Conservation (phyloP, 2,797 vertebrate genomes). For the Hoplostethus mediterraneus region DNA sequence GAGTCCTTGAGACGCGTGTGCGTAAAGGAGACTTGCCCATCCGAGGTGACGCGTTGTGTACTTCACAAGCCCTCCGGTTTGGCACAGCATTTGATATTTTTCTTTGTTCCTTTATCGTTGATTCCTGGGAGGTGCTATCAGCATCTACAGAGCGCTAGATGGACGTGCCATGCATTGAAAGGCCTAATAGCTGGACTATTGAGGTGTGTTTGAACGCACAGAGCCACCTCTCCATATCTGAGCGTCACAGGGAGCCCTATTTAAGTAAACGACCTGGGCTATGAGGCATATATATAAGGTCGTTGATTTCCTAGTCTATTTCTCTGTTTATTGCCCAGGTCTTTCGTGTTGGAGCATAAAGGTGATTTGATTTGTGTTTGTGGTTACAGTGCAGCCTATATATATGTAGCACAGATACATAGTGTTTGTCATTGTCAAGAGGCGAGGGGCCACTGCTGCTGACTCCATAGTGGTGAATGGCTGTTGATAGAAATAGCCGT, state of each 20-base stretch:
- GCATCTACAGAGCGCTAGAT: slow-evolving; percentile 65
- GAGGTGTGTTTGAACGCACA: slow-evolving; percentile 64
- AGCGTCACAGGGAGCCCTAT: slow-evolving; percentile 63
- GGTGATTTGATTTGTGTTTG: slow-evolving; percentile 75
- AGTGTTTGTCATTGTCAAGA: slow-evolving; percentile 58
- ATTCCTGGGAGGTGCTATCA: slow-evolving; percentile 71
- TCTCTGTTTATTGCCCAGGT: slow-evolving; percentile 66
- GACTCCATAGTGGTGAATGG: slow-evolving; percentile 26
- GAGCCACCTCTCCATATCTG: slow-evolving; percentile 56
- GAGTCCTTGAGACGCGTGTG: slow-evolving; percentile 37
- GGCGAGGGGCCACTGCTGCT: slow-evolving; percentile 51
- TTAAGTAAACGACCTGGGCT: slow-evolving; percentile 72
- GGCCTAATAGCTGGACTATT: slow-evolving; percentile 63
- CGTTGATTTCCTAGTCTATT: slow-evolving; percentile 69
- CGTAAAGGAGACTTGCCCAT: slow-evolving; percentile 33
- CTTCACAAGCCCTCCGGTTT: slow-evolving; percentile 59
- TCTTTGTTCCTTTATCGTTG: slow-evolving; percentile 79
- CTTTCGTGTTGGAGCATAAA: slow-evolving; percentile 59
- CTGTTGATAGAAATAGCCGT: slow-evolving; percentile 47
- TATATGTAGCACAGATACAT: slow-evolving; percentile 42
- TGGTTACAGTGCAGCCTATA: slow-evolving; percentile 66
- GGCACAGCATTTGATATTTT: slow-evolving; percentile 75
- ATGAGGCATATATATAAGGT: slow-evolving; percentile 65
- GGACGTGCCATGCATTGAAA: slow-evolving; percentile 72
- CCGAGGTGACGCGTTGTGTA: background rate